Base-by-base conservation (phyloP, 2,888 invertebrate species). In the Pheosia gnoma region DNA sequence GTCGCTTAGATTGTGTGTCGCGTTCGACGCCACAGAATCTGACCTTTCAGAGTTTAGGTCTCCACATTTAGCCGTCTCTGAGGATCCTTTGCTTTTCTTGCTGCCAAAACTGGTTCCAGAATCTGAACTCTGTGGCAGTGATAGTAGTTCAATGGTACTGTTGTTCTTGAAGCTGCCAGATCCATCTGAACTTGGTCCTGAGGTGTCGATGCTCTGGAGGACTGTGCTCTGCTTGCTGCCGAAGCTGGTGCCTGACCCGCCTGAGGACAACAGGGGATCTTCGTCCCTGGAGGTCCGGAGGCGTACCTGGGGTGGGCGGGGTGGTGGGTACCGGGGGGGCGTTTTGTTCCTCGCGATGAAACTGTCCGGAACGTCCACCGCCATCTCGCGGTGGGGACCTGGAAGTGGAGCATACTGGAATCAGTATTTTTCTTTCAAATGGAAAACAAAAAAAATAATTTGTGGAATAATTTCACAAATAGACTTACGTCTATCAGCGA, bases 331-430 rank as follows among this genome's bases (percentile, higher is more conserved):
- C 81, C 98, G 95, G 51, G 98, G 98, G 54, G 98, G 97, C 72
- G 98, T 98, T 94, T 98, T 98, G 91, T 97, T 97, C 82, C 97
- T 94, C 75, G 97, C 98, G 83, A 98, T 96, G 94, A 98, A 98
- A 81, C 96, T 97, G 88, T 98, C 98, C 84, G 99, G 99, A 82
- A 98, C 98, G 94, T 99, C 99, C 90, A 99, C 98, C 87, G 99
- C 98, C 98, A 99, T 98, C 96, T 99, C 99, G 87, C 99, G 96
- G 95, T 98, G 98, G 84, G 98, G 97, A 90, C 97, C 97, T 95
- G 91, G 69, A 94, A 92, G 51, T 55, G 63, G n/a, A 71, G 3
- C 25, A 68, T 59, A 56, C 39, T 47, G 55, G 47, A 57, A 58
- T 61, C 13, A 61, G 49, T 47, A 45, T 57, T 8, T 13, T 57